Evolutionary conservation across 2,113 vertebrate genomes (phyloP).

Genomic region (Neodon shergylaensis): DNA sequence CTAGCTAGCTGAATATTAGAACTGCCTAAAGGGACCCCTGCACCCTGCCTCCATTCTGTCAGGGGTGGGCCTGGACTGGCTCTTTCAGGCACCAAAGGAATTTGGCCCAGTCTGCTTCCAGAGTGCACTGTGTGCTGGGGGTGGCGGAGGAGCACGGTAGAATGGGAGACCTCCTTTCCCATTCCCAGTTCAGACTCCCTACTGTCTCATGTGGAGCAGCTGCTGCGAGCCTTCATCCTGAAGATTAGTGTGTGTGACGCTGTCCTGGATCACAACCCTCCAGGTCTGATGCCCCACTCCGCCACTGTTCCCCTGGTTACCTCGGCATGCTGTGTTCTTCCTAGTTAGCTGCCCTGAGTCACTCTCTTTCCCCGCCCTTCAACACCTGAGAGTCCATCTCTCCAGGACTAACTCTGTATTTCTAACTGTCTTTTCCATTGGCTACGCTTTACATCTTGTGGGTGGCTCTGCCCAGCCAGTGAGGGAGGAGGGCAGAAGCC

Average conservation of each 20-base stretch:
- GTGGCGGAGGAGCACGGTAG: neutral
- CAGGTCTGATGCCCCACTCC: conserved; percentile 86
- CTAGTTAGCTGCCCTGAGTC: neutral
- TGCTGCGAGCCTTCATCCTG: conserved; percentile 96
- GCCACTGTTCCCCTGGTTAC: neutral
- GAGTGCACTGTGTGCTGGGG: neutral
- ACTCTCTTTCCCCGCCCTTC: neutral
- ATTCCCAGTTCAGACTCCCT: conserved; percentile 93
- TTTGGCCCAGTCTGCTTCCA: neutral
- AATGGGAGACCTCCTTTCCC: neutral
- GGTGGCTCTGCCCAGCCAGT: neutral
- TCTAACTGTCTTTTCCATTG: neutral
- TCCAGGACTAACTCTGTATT: neutral
- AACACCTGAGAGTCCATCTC: neutral
- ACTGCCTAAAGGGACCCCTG: neutral
- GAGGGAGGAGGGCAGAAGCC: neutral
- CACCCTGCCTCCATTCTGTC: too few relatives aligned
- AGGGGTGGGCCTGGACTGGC: neutral
- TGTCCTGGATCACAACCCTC: conserved; percentile 97
- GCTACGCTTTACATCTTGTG: neutral
- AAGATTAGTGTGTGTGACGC: conserved; percentile 99
- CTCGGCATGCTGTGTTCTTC: neutral
- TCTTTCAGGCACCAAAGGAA: neutral
- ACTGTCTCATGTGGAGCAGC: conserved; percentile 95
- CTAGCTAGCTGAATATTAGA: neutral